Evolutionary conservation across 2,888 invertebrate species (phyloP), one percentile per base, ranked within the genome.

Genomic region (Drosophila yooni): DNA sequence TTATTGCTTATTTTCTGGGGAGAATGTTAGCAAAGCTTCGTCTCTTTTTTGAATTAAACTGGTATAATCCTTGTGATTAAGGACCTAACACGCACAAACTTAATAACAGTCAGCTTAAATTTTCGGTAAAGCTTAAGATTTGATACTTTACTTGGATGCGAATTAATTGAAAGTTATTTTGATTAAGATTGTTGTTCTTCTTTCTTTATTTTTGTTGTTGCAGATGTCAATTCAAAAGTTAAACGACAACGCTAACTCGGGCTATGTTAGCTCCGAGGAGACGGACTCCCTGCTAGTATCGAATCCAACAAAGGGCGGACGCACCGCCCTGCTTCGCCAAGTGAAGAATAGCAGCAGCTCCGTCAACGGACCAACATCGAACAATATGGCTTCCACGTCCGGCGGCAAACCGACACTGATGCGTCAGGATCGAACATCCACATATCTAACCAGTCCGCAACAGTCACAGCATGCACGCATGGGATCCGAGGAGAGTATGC

Each of bases 401-500:
- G 94, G 94, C 78, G 94, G 95, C 70, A 97, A 97, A 92, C 97
- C 97, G 81, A 96, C 97, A 76, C 94, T 97, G 80, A 97, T 96
- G 94, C 95, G 97, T 81, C 97, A 97, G 94, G 97, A 97, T 94
- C 96, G 97, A 87, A 97, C 97, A 56, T 97, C 97, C 60, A 95
- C 95, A 91, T 95, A 95, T 92, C 93, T 95, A 70, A 95, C 96
- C 69, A 95, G 95, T 82, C 92, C 92, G n/a, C 94, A 94, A 73
- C 95, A 96, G 91, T 94, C 97, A 76, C 96, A 96, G 51, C 95
- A 95, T 64, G 95, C 96, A 27, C 94, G 95, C 81, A 96, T 96
- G 43, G 96, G 96, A 62, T 97, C 97, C 83, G 97, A 97, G 93
- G 97, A 97, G 93, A 95, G 95, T 86, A 94, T 94, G 72, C 95